Evolutionary conservation across 2,113 vertebrate genomes (phyloP), one percentile per base, ranked within the genome.

Genomic region (Pelodiscus sinensis): DNA sequence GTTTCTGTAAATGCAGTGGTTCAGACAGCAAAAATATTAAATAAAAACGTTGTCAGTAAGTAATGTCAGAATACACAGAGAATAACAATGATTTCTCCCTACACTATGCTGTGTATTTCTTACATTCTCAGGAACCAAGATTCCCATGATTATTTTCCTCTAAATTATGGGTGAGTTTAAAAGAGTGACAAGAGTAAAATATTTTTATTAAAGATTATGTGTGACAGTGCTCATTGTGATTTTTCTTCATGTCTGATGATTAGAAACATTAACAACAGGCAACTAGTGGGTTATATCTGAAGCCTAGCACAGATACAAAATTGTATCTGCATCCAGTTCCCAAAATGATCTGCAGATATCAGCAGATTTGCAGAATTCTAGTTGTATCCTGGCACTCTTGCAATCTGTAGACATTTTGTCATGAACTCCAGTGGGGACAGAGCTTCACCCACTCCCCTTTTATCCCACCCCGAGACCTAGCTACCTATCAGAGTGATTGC

Each of bases 391-490:
- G 71, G 13, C 81, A 15, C 16, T 82, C 35, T 44, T 0, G 51
- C 24, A 80, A 9, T 51, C 58, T 78, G 84, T 81, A 51, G 51
- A 62, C 38, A 78, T 85, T 94, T 89, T 81, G 56, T 3, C 58
- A 50, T 75, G 86, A 57, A 1, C 9, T 89, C 86, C 86, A 89
- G 12, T 81, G 71, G 90, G 78, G 62, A 9, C 35, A 80, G 15
- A 35, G n/a, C 88, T 92, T 92, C 90, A 54, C 13, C 77, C 75
- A 12, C 55, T 15, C 56, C 88, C 58, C 14, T 91, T 92, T 84
- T 91, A 77, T 82, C 60, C 77, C 8, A 84, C 52, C 8, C 44
- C 44, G 44, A 44, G 44, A 44, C 16, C 65, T 82, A 84, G 55
- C 9, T 71, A 19, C 21, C 58, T 77, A 91, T 65, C 75, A 27